Evolutionary conservation across 1,140 invertebrate genomes (phyloP).

Genomic region (Zaprionus camerounensis): DNA sequence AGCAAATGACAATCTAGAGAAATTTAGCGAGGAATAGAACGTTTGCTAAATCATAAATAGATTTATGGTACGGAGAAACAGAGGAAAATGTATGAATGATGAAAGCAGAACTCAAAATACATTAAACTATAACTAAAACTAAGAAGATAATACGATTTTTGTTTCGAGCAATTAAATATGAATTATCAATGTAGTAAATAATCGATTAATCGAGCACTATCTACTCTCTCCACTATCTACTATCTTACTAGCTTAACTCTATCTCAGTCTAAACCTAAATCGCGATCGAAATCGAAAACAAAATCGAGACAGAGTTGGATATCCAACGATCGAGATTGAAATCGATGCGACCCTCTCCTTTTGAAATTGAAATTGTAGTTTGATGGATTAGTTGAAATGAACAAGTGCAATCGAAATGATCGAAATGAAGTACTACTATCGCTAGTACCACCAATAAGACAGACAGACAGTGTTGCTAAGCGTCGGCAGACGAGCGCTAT

Average conservation of each 20-base stretch:
- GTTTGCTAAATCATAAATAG: slow-evolving; percentile 32
- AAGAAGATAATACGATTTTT: slow-evolving; percentile 2
- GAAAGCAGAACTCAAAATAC: slow-evolving; percentile 1
- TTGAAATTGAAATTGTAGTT: slow-evolving; percentile 72
- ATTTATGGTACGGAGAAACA: neutral
- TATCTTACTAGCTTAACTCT: slow-evolving; percentile 19
- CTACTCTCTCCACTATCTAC: slow-evolving; percentile 10
- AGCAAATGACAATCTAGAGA: slow-evolving; percentile 77
- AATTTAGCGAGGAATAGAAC: slow-evolving; percentile 46
- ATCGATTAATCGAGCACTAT: slow-evolving; percentile 8
- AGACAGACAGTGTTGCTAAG: slow-evolving; percentile 29
- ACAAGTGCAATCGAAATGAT: slow-evolving; percentile 20
- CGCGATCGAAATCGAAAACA: neutral
- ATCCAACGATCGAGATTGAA: slow-evolving; percentile 12
- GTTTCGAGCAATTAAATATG: neutral
- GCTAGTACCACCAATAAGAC: slow-evolving; percentile 10
- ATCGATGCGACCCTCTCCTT: neutral
- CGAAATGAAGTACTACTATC: slow-evolving; percentile 5
- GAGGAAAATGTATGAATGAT: neutral
- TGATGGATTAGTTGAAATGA: slow-evolving; percentile 32
- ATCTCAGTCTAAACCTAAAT: slow-evolving; percentile 12
- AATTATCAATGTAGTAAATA: slow-evolving; percentile 11
- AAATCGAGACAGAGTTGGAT: neutral
- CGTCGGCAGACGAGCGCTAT: slow-evolving; percentile 5
- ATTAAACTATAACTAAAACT: slow-evolving; percentile 15